These are phyloP conservation scores for Rhinolophus ferrumequinum DNA, from an alignment of 2,113 vertebrate genomes.

Conservation along the genomic window DNA sequence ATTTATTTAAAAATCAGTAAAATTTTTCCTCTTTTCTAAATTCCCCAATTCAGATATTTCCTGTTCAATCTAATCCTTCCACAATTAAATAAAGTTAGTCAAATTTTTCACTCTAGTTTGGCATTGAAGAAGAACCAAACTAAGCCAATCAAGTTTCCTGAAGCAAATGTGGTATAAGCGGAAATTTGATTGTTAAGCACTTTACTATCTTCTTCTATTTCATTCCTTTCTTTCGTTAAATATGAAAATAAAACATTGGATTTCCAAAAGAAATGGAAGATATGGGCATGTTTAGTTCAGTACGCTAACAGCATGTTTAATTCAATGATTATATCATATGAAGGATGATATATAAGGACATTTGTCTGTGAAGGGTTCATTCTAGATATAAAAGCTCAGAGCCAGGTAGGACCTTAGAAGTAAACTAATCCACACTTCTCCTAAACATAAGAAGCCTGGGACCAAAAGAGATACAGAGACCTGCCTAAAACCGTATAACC, in stretches of 20 bases:
- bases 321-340: accelerated
- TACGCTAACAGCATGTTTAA: not conserved
- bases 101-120: not conserved
- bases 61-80: not conserved
- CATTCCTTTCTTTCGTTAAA: not conserved
- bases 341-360: not conserved
- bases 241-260: not conserved
- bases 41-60: not conserved
- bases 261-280: not conserved
- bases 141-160: accelerated
- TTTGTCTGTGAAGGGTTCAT: not conserved
- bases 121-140: not conserved
- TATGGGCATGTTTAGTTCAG: accelerated
- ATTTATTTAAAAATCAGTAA: not conserved
- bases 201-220: not conserved
- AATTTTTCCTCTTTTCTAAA: not conserved
- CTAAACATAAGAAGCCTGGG: not conserved
- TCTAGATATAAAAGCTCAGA: not conserved
- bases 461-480: not conserved
- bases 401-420: not conserved
- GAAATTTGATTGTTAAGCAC: not conserved
- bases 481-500: not conserved
- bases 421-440: not conserved
- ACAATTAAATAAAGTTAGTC: not conserved
- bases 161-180: accelerated